phyloP scores from a whole-genome alignment of 2,113 vertebrate species.

The Gallinago jamesoni region DNA sequence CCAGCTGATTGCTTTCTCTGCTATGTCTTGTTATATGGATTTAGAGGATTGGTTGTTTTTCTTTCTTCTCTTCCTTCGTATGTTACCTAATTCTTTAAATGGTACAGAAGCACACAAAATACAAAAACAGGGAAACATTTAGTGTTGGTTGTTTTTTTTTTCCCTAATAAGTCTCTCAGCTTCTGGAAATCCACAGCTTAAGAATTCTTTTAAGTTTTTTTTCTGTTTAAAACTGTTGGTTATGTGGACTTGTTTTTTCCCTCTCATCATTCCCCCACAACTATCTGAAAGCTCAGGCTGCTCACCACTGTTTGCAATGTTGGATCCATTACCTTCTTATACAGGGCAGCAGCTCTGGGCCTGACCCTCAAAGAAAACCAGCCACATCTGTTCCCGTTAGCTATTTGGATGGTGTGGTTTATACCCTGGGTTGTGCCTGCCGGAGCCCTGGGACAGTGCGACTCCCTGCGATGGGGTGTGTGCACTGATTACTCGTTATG shows the following conservation, averaged over 20 bases:
- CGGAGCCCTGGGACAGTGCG: not conserved
- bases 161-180: not conserved
- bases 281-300: not conserved
- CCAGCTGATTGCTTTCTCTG: not conserved
- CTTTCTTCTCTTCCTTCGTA: not conserved
- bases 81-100: not conserved
- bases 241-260: not conserved
- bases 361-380: not conserved
- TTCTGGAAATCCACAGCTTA: not conserved
- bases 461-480: not conserved
- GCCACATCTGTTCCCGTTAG: not conserved
- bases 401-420: not conserved
- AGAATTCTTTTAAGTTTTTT: not conserved
- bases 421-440: not conserved
- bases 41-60: not conserved
- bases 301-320: not conserved
- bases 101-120: not conserved
- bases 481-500: accelerated
- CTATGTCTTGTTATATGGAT: not conserved
- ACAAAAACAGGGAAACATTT: not conserved
- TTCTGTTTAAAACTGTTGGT: not conserved
- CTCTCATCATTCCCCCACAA: not conserved
- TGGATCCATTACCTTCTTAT: not conserved
- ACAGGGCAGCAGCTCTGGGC: not conserved
- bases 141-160: not conserved